Percentiles rank a stretch among this genome's conserved stretches.
These are phyloP conservation scores for Pholis gunnellus DNA, from an alignment of 2,113 vertebrate genomes.

Conservation along the genomic window DNA sequence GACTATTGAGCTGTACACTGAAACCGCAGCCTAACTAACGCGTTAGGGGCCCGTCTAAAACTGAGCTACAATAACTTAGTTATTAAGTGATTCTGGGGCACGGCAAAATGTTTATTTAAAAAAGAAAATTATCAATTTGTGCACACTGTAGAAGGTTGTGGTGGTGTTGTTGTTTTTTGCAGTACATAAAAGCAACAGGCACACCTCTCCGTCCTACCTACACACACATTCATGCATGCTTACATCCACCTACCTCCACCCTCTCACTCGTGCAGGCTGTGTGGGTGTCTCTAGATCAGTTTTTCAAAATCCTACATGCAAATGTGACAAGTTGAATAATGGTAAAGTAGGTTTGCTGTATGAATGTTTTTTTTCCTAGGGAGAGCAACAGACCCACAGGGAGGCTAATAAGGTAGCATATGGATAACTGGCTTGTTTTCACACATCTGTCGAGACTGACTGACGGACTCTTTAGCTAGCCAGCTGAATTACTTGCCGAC, in stretches of 20 bases:
- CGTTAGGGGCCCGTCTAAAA: background rate
- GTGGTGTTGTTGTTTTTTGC: slow-evolving; percentile 43
- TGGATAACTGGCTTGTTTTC: slow-evolving; percentile 34
- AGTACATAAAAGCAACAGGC: slow-evolving; percentile 45
- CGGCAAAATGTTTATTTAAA: slow-evolving; percentile 8
- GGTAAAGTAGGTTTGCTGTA: background rate
- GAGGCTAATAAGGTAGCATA: slow-evolving; percentile 37
- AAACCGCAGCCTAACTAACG: background rate
- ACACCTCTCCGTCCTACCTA: slow-evolving; percentile 34
- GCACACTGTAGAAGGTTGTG: slow-evolving; percentile 12
- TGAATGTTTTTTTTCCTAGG: background rate
- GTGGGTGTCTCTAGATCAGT: background rate
- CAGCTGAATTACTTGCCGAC: slow-evolving; percentile 87
- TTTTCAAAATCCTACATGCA: slow-evolving; percentile 76
- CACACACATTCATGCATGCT: slow-evolving; percentile 35
- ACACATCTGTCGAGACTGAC: slow-evolving; percentile 79
- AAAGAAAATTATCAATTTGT: background rate
- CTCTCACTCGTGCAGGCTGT: slow-evolving; percentile 13
- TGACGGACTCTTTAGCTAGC: slow-evolving; percentile 85
- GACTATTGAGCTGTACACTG: background rate
- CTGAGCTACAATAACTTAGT: background rate
- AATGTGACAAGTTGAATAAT: background rate
- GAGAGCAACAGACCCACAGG: background rate
- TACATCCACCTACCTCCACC: slow-evolving; percentile 47
- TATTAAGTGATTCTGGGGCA: background rate